Base-by-base conservation (phyloP, 2,888 invertebrate genomes). In the Microplitis deprimator region DNA sequence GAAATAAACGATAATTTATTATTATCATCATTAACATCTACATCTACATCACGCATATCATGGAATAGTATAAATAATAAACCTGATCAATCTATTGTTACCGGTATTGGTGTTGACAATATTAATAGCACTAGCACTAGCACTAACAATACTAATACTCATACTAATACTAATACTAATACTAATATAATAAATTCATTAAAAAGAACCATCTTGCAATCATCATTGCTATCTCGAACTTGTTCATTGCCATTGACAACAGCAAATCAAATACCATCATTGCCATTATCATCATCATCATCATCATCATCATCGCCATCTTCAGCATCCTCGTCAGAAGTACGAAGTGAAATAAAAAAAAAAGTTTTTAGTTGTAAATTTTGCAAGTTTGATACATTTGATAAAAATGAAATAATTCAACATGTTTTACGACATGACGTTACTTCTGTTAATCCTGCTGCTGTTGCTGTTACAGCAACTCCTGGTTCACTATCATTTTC, bases 361-460 rank as follows among this genome's bases (percentile, higher is more conserved):
- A 50, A 29, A 65, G 0, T 29, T 20, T 73, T 41, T 39, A 65
- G 41, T 1, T 65, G 73, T 73, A 64, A 50, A n/a, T n/a, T 73
- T 50, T 73, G 73, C 29, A 62, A 50, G 40, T 73, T 40, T 64
- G 17, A 10, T 17, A 73, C 73, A 50, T 20, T 10, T 2, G 65
- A 73, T 41, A 73, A n/a, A 50, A 7, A 29, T 5, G 17, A 13
- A 6, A 73, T 65, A 17, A 10, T 41, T 29, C 13, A 65, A 39
- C 73, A 73, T 50, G 65, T 65, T 20, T 1, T 16, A 20, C 40
- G 8, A 1, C 13, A 29, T 64, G 38, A 73, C 41, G 5, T 73
- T 20, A 39, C 8, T 50, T 1, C 40, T 13, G 7, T 13, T 38
- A 10, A 41, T n/a, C 13, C 16, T 10, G 6, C 16, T 16, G n/a